These are phyloP conservation scores for Pygoscelis adeliae DNA, from an alignment of 2,113 vertebrate species.

Conservation along the genomic window DNA sequence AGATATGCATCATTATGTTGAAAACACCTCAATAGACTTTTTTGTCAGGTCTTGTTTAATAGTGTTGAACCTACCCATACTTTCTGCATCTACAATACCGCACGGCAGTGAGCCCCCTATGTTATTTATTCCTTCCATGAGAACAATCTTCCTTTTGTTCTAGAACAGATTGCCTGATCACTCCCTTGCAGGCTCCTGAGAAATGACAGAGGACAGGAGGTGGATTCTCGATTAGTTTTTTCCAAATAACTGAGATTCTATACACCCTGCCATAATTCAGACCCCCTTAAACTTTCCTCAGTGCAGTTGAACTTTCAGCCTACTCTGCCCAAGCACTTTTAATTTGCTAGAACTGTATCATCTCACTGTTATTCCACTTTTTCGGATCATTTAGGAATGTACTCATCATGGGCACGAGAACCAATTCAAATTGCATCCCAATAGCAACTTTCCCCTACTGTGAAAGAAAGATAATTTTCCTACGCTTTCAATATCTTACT, in stretches of 20 bases:
- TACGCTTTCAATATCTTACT: background rate
- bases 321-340: background rate
- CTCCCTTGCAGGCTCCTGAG: background rate
- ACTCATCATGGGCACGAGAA: background rate
- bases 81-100: background rate
- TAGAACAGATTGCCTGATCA: background rate
- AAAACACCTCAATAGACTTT: background rate
- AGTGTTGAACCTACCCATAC: background rate
- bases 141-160: background rate
- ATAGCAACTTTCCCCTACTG: background rate
- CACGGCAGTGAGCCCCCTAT: background rate
- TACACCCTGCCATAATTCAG: background rate
- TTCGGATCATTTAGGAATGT: background rate
- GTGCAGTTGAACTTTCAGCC: background rate
- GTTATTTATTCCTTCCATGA: background rate
- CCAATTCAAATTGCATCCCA: background rate
- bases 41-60: background rate
- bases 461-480: background rate
- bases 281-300: background rate
- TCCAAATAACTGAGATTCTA: background rate
- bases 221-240: background rate
- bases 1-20: background rate
- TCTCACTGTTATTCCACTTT: background rate
- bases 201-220: background rate
- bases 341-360: background rate